These are phyloP conservation scores for Plestiodon gilberti DNA, from an alignment of 2,113 vertebrate species.

Conservation along the genomic window DNA sequence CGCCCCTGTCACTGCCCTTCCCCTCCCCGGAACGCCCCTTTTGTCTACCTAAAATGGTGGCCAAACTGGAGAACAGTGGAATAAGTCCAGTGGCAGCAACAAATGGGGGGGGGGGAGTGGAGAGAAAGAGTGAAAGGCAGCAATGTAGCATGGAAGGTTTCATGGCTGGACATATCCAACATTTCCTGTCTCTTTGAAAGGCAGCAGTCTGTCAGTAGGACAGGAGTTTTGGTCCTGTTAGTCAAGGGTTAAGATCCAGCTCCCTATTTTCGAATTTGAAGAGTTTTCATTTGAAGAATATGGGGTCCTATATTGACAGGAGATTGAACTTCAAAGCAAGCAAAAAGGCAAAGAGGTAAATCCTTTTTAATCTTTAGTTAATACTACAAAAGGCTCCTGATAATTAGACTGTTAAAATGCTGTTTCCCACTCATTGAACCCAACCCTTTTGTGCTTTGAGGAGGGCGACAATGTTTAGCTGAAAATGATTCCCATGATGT, in stretches of 20 bases:
- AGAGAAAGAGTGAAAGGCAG: not conserved
- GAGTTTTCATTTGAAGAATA: not conserved
- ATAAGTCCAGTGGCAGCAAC: not conserved
- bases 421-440: not conserved
- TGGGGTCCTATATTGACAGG: not conserved
- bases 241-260: not conserved
- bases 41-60: not conserved
- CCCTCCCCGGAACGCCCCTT: too few relatives aligned
- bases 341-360: not conserved
- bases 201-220: not conserved
- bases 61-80: not conserved
- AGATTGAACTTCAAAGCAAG: constrained; percentile 4
- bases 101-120: too few relatives aligned
- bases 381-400: constrained; percentile 4
- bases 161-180: too few relatives aligned
- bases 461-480: not conserved
- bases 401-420: constrained; percentile 9
- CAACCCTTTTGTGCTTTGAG: not conserved
- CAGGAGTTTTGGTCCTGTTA: not conserved
- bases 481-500: not conserved
- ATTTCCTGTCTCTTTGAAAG: too few relatives aligned
- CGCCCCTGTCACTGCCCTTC: too few relatives aligned
- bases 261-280: not conserved
- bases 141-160: too few relatives aligned
- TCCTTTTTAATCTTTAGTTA: not conserved